Evolutionary conservation across 2,888 invertebrate species (phyloP).

Genomic region (Eucera pruinosa): DNA sequence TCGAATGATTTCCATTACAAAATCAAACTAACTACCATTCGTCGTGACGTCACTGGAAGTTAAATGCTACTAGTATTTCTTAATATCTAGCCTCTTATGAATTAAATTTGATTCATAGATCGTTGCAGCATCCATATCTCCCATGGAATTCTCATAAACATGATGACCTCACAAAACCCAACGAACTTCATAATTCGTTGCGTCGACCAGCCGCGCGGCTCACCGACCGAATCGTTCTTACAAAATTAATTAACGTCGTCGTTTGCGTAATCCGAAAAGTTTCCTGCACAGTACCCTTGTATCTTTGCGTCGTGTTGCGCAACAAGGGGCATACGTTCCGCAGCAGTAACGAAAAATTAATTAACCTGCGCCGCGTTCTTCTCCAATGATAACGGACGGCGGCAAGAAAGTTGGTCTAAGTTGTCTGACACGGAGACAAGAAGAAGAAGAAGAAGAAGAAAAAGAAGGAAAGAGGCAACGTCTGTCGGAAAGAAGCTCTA

Average conservation of each 20-base stretch:
- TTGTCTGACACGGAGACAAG: not conserved
- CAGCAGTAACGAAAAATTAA: slow-evolving; percentile 33
- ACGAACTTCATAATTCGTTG: slow-evolving; percentile 5
- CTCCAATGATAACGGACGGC: slow-evolving; percentile 20
- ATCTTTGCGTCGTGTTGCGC: slow-evolving; percentile 27
- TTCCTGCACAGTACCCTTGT: not conserved
- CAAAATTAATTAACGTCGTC: slow-evolving; percentile 44
- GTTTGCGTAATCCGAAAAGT: slow-evolving; percentile 25
- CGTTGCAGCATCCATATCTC: not conserved
- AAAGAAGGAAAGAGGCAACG: not conserved
- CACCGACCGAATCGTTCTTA: slow-evolving; percentile 24
- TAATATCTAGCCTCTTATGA: too few species aligned
- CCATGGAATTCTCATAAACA: slow-evolving; percentile 7
- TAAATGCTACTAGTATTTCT: too few species aligned
- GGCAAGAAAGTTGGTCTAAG: not conserved
- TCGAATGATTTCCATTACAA: too few species aligned
- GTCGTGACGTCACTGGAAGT: too few species aligned
- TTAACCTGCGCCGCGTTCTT: slow-evolving; percentile 36
- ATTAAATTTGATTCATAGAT: not conserved
- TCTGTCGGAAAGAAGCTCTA: slow-evolving; percentile 10
- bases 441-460: not conserved
- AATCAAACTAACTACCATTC: too few species aligned
- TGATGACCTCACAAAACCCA: not conserved
- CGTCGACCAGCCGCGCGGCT: not conserved
- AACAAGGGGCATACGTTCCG: slow-evolving; percentile 3